Evolutionary conservation across 1,140 invertebrate species (phyloP).

Genomic region (Ceratosolen fusciceps): DNA sequence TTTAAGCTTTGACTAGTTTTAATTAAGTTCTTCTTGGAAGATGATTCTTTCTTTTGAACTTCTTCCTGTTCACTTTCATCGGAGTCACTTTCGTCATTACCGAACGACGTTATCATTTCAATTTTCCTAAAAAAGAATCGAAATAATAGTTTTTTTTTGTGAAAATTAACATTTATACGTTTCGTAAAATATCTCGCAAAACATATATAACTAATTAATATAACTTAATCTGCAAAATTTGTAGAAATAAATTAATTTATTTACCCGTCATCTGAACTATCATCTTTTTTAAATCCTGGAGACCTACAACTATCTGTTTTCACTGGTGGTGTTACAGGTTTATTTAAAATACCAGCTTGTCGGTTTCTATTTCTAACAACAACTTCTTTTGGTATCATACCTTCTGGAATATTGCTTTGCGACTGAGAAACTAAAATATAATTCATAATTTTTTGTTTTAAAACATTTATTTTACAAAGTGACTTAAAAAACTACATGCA

Average conservation of each 20-base stretch:
- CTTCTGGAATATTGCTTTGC: conserved; percentile 66
- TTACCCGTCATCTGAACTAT: conserved; percentile 73
- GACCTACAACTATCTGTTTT: conserved; percentile 46
- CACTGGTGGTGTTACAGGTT: conserved; percentile 37
- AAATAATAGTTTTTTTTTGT: neutral
- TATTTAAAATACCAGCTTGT: conserved; percentile 55
- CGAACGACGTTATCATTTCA: conserved; percentile 76
- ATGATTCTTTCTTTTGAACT: conserved; percentile 41
- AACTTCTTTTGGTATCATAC: conserved; percentile 69
- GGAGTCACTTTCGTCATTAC: conserved; percentile 68
- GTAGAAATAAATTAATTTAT: conserved; percentile 9
- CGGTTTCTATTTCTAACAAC: conserved; percentile 66
- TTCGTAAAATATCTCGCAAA: too few relatives aligned
- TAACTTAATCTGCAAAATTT: neutral
- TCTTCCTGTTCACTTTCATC: conserved; percentile 57
- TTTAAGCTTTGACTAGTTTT: neutral
- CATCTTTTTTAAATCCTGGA: conserved; percentile 49
- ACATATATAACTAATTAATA: too few relatives aligned
- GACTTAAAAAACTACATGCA: neutral
- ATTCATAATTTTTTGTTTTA: neutral
- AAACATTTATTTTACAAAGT: neutral
- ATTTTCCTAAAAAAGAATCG: conserved; percentile 70
- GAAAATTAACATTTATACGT: too few relatives aligned
- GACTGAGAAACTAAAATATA: conserved; percentile 61
- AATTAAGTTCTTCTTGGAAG: neutral